Conservation (phyloP, 2,888 invertebrate species). For the Andrena camellia region DNA sequence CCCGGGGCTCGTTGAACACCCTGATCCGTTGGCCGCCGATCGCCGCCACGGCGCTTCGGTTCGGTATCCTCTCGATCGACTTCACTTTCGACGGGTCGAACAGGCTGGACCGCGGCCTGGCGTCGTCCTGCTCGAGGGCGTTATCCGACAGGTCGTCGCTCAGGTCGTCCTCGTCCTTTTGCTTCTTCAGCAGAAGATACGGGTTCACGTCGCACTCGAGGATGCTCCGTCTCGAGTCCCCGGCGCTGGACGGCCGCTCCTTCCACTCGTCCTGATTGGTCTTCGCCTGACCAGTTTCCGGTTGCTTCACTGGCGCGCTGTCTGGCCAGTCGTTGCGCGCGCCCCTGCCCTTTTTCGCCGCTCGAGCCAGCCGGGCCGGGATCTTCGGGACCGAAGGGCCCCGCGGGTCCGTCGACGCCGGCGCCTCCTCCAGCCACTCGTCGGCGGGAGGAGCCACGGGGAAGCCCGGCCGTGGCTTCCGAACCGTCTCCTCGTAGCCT, state of each 20-base stretch:
- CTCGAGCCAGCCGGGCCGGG: constrained; percentile 39
- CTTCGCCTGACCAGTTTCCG: constrained; percentile 30
- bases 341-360: constrained; percentile 44
- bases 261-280: constrained; percentile 54
- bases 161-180: constrained; percentile 83
- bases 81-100: constrained; percentile 84
- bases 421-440: constrained; percentile 60
- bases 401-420: constrained; percentile 30
- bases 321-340: constrained; percentile 62
- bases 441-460: constrained; percentile 57
- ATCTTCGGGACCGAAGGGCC: constrained; percentile 30
- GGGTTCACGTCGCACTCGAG: constrained; percentile 94
- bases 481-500: constrained; percentile 63
- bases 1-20: constrained; percentile 86
- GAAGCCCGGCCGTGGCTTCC: constrained; percentile 66
- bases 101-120: constrained; percentile 71
- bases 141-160: constrained; percentile 85
- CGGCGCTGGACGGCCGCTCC: constrained; percentile 32
- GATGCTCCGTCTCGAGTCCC: constrained; percentile 87
- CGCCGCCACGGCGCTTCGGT: constrained; percentile 84
- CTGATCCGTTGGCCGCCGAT: constrained; percentile 90
- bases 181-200: constrained; percentile 90
- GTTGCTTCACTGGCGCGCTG: background rate
- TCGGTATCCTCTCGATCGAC: constrained; percentile 83
- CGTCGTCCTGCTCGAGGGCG: constrained; percentile 77